Evolutionary conservation across 2,888 invertebrate species (phyloP).

Genomic region (Dexiosoma caninum): DNA sequence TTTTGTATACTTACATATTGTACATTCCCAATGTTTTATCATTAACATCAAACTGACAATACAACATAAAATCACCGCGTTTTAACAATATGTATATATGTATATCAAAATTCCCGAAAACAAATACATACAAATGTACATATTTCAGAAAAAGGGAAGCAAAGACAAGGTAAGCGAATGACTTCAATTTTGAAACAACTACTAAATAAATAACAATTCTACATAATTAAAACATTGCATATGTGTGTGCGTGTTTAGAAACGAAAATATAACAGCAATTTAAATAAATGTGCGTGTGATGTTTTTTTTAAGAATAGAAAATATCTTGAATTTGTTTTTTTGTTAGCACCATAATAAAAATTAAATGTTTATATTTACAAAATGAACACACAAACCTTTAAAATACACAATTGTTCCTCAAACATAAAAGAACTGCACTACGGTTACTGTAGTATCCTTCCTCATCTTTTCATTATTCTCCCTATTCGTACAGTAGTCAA

Average conservation of each 20-base stretch:
- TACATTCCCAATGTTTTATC: slow-evolving; percentile 56
- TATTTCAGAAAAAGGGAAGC: slow-evolving; percentile 94
- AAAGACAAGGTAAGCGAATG: slow-evolving; percentile 87
- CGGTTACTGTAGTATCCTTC: neutral
- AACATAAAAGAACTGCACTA: neutral
- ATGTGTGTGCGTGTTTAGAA: slow-evolving; percentile 4
- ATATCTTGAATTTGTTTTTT: neutral
- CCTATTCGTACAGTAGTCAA: too few species aligned
- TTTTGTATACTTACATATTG: slow-evolving; percentile 52
- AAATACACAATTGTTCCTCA: neutral
- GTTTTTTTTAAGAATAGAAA: neutral
- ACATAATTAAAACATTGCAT: neutral
- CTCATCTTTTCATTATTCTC: neutral
- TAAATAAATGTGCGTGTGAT: neutral
- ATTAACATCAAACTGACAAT: slow-evolving; percentile 45
- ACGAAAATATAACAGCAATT: neutral
- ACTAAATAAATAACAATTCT: neutral
- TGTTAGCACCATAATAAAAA: slow-evolving; percentile 27
- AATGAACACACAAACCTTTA: slow-evolving; percentile 18
- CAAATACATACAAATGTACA: slow-evolving; percentile 77
- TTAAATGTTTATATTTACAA: neutral
- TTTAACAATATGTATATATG: slow-evolving; percentile 65
- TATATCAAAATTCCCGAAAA: slow-evolving; percentile 51
- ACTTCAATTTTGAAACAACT: slow-evolving; percentile 27
- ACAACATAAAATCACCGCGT: slow-evolving; percentile 60